Evolutionary conservation across 2,888 invertebrate genomes (phyloP).

Genomic region (Eupsilia transversa): DNA sequence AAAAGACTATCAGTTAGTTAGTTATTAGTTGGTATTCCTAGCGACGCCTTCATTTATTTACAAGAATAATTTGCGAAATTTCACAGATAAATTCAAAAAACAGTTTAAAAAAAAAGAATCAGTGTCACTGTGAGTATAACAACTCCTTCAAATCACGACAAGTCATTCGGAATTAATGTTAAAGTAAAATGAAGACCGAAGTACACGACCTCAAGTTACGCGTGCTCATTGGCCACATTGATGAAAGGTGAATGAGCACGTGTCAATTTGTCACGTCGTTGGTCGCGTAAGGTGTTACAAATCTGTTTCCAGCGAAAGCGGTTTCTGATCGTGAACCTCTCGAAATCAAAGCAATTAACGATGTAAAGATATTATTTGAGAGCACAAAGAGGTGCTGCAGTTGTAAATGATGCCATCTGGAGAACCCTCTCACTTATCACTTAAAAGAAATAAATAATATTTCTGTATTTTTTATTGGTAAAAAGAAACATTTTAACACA

Average conservation of each 20-base stretch:
- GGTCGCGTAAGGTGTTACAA: constrained; percentile 18
- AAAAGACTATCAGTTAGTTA: background rate
- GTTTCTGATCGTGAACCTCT: background rate
- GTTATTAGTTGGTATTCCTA: background rate
- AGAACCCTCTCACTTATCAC: too few species aligned
- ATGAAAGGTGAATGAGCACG: constrained; percentile 20
- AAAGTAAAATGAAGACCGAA: constrained; percentile 19
- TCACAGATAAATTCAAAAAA: background rate
- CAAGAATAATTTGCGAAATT: background rate
- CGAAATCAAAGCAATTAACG: constrained; percentile 36
- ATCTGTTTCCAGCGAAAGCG: constrained; percentile 27
- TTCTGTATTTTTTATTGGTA: too few species aligned
- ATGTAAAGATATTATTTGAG: background rate
- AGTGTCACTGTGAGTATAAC: background rate
- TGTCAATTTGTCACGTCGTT: constrained; percentile 27
- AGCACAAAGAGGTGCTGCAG: background rate
- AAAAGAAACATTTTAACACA: too few species aligned
- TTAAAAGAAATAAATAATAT: background rate
- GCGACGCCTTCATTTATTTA: background rate
- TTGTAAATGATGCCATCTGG: background rate
- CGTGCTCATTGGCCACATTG: constrained; percentile 28
- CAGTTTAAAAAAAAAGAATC: background rate
- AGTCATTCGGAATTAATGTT: background rate
- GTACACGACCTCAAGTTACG: constrained; percentile 10
- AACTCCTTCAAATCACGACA: background rate